phyloP scores from a whole-genome alignment of 2,888 invertebrate genomes.

The Drosophila affinis region DNA sequence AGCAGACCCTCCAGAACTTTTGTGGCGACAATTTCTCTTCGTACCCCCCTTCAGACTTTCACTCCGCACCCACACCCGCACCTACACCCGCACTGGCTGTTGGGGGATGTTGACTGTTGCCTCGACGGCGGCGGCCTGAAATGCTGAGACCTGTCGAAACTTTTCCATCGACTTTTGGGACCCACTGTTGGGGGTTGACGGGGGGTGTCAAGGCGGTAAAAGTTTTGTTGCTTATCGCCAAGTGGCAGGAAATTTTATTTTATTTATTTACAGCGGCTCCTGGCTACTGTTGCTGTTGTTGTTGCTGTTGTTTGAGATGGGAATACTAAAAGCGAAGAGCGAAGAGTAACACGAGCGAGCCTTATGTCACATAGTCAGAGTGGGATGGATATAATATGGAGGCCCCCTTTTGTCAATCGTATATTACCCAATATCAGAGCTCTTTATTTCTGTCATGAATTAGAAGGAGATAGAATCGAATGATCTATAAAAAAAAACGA shows the following conservation, averaged over 20 bases:
- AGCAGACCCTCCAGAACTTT: constrained; percentile 23
- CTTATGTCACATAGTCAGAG: background rate
- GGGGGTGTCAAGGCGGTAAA: constrained; percentile 30
- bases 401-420: no score
- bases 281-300: no score
- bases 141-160: constrained; percentile 70
- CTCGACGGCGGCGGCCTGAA: constrained; percentile 55
- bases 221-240: constrained; percentile 36
- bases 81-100: background rate
- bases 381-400: background rate
- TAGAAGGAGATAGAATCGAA: background rate
- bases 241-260: constrained; percentile 45
- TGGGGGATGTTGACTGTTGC: background rate
- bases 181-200: background rate
- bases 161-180: constrained; percentile 61
- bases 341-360: no score
- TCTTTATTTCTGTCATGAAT: background rate
- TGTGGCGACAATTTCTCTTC: constrained; percentile 35
- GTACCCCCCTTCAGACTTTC: background rate
- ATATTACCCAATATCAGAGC: background rate
- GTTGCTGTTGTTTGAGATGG: no score
- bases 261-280: constrained; percentile 1
- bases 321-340: no score
- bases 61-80: background rate
- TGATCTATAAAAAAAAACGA: constrained; percentile 12